These are phyloP conservation scores for Carcina quercana DNA, from an alignment of 2,888 invertebrate species.

Conservation along the genomic window DNA sequence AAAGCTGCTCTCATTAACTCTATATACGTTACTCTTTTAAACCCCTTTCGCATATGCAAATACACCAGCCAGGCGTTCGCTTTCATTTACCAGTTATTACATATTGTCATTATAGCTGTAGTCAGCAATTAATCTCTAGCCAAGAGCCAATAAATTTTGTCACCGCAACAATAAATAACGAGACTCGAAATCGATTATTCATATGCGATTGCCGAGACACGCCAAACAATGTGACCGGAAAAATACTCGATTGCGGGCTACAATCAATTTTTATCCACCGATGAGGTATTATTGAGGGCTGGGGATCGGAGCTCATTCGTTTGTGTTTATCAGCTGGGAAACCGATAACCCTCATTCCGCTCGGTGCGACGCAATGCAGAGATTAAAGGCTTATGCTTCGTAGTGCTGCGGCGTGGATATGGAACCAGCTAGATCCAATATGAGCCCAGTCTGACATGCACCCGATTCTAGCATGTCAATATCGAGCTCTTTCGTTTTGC, in stretches of 20 bases:
- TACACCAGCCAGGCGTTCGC: constrained; percentile 15
- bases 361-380: constrained; percentile 67
- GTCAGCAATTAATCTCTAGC: constrained; percentile 41
- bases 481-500: constrained; percentile 17
- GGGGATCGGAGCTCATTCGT: constrained; percentile 47
- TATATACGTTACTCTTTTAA: constrained; percentile 24
- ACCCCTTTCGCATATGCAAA: constrained; percentile 12
- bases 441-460: constrained; percentile 47
- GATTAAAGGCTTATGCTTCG: constrained; percentile 67
- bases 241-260: constrained; percentile 36
- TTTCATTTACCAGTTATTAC: constrained; percentile 7
- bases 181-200: constrained; percentile 41
- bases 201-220: constrained; percentile 28
- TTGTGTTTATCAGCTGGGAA: constrained; percentile 64
- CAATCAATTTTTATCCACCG: constrained; percentile 58
- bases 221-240: constrained; percentile 35
- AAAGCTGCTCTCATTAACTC: constrained; percentile 31
- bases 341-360: constrained; percentile 69
- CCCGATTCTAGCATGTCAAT: constrained; percentile 38
- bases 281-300: constrained; percentile 50
- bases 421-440: constrained; percentile 52
- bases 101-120: constrained; percentile 20
- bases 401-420: constrained; percentile 46
- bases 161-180: constrained; percentile 49
- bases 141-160: constrained; percentile 49